Evolutionary conservation across 2,888 invertebrate genomes (phyloP).

Genomic region (Diabrotica balteata): DNA sequence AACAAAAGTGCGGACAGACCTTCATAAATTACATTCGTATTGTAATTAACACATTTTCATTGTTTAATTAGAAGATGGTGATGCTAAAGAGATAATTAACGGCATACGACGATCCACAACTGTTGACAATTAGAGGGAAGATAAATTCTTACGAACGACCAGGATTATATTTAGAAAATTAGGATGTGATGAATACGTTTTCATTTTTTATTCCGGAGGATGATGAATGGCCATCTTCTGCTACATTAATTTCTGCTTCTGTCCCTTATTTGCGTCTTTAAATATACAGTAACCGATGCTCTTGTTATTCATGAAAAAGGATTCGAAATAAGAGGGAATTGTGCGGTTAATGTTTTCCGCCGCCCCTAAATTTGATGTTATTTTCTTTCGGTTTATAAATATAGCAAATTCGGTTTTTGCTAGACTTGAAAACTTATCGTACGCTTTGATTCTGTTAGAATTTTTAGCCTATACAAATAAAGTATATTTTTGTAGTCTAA

Average conservation of each 20-base stretch:
- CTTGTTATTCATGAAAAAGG: no score
- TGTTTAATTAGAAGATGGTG: conserved; percentile 19
- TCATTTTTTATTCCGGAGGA: background rate
- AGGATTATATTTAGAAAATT: conserved; percentile 10
- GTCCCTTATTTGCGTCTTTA: background rate
- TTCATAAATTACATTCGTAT: conserved; percentile 8
- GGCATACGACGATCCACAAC: conserved; percentile 2
- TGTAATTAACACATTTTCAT: conserved; percentile 17
- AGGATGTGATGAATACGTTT: conserved; percentile 3
- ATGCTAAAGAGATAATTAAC: conserved; percentile 17
- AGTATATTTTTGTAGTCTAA: no score
- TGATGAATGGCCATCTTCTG: background rate
- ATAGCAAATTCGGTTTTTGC: no score
- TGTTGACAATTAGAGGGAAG: conserved; percentile 18
- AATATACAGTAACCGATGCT: background rate
- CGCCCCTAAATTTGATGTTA: no score
- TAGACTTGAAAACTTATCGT: no score
- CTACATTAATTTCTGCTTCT: conserved; percentile 5
- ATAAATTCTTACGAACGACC: conserved; percentile 4
- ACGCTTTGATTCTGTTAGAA: no score
- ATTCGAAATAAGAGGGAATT: no score
- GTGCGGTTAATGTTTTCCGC: no score
- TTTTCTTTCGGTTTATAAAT: no score
- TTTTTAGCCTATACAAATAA: no score
- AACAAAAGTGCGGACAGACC: background rate